Evolutionary conservation across 2,113 vertebrate species (phyloP).

Genomic region (Gobiocypris rarus): DNA sequence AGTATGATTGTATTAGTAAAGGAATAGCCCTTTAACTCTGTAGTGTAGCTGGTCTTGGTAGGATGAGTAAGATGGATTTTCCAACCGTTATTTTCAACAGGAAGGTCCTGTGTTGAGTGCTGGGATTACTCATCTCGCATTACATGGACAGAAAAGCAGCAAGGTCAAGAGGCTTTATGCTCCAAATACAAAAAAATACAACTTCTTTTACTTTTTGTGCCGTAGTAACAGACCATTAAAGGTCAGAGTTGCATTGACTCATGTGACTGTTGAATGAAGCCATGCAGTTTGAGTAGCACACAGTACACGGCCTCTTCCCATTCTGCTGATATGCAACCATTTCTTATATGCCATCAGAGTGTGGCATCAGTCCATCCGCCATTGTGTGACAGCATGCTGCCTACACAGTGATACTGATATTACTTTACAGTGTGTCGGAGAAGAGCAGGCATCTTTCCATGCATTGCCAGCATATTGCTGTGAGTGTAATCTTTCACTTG

Average conservation of each 20-base stretch:
- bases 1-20: not conserved
- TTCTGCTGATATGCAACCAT: not conserved
- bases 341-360: conserved; percentile 16
- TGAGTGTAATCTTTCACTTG: conserved; percentile 38
- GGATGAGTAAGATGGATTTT: not conserved
- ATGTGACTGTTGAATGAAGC: not conserved
- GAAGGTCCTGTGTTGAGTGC: not conserved
- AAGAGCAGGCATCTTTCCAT: conserved; percentile 22
- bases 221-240: not conserved
- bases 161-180: conserved; percentile 11
- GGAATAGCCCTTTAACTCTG: not conserved
- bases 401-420: conserved; percentile 43
- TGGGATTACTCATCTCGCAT: not conserved
- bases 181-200: conserved; percentile 7
- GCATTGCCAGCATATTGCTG: conserved; percentile 39
- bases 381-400: conserved; percentile 30
- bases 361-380: conserved; percentile 17
- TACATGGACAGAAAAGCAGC: not conserved
- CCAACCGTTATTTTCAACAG: not conserved
- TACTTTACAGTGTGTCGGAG: conserved; percentile 30
- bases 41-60: not conserved
- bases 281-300: not conserved
- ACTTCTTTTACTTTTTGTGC: not conserved
- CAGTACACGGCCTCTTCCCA: not conserved
- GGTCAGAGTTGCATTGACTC: conserved; percentile 4